A percentile compares a stretch with the other conserved stretches of the same genome.
Conservation (phyloP, 2,888 invertebrate genomes). For the Troides helena region DNA sequence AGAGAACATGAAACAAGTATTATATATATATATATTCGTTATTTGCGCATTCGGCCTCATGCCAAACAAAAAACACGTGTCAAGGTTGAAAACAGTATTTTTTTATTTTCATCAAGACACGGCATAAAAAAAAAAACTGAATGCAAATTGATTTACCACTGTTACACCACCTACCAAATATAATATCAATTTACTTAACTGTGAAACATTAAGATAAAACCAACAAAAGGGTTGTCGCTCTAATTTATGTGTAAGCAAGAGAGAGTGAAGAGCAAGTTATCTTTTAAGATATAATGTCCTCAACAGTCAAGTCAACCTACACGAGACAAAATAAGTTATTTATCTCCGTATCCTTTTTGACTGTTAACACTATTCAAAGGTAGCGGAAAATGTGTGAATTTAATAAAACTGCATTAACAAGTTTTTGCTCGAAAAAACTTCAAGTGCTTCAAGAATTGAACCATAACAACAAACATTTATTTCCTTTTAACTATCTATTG, state of each 20-base stretch:
- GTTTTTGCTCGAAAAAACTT: background rate
- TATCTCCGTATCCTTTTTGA: background rate
- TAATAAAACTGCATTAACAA: slow-evolving; percentile 1
- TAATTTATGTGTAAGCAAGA: background rate
- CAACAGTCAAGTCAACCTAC: background rate
- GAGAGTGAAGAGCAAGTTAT: background rate
- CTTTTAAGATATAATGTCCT: background rate
- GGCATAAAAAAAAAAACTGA: too few species aligned
- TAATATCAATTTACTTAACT: too few species aligned
- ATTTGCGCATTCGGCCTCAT: slow-evolving; percentile 15
- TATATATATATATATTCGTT: slow-evolving; percentile 5
- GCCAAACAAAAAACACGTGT: slow-evolving; percentile 23
- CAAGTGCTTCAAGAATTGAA: slow-evolving; percentile 9
- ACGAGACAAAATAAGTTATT: background rate
- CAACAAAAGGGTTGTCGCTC: background rate
- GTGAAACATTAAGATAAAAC: too few species aligned
- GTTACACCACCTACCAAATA: too few species aligned
- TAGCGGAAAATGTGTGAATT: slow-evolving; percentile 1
- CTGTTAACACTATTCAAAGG: background rate
- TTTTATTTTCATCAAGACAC: too few species aligned
- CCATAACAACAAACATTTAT: slow-evolving; percentile 16
- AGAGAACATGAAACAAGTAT: slow-evolving; percentile 9
- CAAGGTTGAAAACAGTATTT: background rate
- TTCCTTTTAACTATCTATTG: slow-evolving; percentile 21
- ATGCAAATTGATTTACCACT: too few species aligned